Evolutionary conservation across 1,140 invertebrate species (phyloP), one percentile per base, ranked within the genome.

Genomic region (Penaeus chinensis): DNA sequence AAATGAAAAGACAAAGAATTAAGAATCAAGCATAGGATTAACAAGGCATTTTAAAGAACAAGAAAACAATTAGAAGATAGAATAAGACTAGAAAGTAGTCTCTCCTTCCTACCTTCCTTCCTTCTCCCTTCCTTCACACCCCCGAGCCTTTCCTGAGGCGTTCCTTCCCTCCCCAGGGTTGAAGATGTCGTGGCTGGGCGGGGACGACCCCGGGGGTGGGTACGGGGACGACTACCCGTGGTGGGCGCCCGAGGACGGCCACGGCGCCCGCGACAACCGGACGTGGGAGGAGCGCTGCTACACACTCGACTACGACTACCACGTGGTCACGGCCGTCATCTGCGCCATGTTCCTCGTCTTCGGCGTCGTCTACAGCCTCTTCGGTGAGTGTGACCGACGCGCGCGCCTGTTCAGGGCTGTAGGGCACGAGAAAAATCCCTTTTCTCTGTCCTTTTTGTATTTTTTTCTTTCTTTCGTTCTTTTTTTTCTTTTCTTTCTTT

Each of bases 321-420:
- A 94, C 90, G 91, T 94, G 32, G 92, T 93, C 13, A 92, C 93
- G 10, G 93, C 94, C 37, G 92, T 93, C 86, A 92, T 95, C 82
- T 94, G 93, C 90, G 92, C 92, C 66, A 92, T 94, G 91, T 94
- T 94, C 91, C 93, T 95, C 85, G 91, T 95, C 78, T 94, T 95
- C 91, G 94, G 94, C 27, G 92, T 95, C 76, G 92, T 95, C 63
- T 95, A 95, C 91, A 94, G 94, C 90, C 93, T 95, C 90, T 94
- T 94, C 91, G 94, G 94, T 95, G 92, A 93, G 93, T 92, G 54
- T 61, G 42, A 3, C 4, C 37, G 2, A 42, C 4, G 7, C 4
- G 37, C 4, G 37, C 37, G 4, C 37, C 37, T 42, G 0, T 0
- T 42, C 37, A 11, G 8, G 42, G 27, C 37, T 32, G n/a, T 19